Evolutionary conservation across 2,888 invertebrate species (phyloP), one percentile per base, ranked within the genome.

Genomic region (Drosophila robusta): DNA sequence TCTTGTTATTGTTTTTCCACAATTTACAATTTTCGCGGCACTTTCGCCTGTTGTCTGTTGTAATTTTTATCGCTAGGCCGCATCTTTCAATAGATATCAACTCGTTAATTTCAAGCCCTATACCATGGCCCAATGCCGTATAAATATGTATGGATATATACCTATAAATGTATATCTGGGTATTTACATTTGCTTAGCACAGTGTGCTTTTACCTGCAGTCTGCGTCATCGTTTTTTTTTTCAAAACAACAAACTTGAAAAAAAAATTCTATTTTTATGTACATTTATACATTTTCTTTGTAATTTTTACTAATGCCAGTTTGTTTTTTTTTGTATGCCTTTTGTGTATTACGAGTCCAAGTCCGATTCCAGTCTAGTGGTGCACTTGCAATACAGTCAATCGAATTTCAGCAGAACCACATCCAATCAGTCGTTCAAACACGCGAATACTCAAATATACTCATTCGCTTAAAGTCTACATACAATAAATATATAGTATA

Each of bases 21-120:
- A 29, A 55, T 71, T 61, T 51, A 69, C 64, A 64, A 62, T 71
- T 73, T 65, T 70, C 64, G 41, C 61, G 39, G 51, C 78, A 70
- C 71, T 87, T 87, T 78, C 75, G 68, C 65, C 66, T 62, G 58
- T 60, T 58, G 16, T 67, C 68, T 80, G 77, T 68, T 78, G 87
- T 78, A 82, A 87, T 73, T 78, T 78, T 84, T 70, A 82, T 70
- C 75, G 71, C 70, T 58, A 18, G 56, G 47, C 47, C 47, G 55
- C 78, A 78, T 80, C 68, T 71, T 41, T 70, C 68, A 67, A 69
- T 79, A 73, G 67, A 73, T 63, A 77, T 74, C 56, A 75, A 73
- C 65, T 70, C 81, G 82, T 81, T 65, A 78, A 81, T 73, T 52
- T 70, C 73, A 64, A 75, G 71, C 66, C 68, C 69, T 66, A 57